Evolutionary conservation across 2,797 vertebrate genomes (phyloP), one percentile per base, ranked within the genome.

Genomic region (Knipowitschia caucasica): DNA sequence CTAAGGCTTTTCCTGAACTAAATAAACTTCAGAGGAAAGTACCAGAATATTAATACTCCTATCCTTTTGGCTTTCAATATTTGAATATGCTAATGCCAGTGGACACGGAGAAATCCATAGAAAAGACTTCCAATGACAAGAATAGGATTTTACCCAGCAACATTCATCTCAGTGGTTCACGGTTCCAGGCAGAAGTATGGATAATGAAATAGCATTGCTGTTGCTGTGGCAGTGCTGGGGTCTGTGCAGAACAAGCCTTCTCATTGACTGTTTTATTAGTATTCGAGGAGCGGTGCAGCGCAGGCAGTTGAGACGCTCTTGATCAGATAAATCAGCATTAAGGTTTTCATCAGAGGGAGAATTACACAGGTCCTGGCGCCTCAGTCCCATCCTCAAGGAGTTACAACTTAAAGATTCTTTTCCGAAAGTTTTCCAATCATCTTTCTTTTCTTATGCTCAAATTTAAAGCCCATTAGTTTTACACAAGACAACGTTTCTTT

Each of bases 241-340:
- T 49, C 56, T 67, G 69, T 39, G 66, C 60, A 24, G 31, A 80
- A 69, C 51, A 12, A 53, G 60, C 39, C 51, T 64, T 58, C 46
- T 71, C 45, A 5, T 53, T 79, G 63, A 76, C 52, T 24, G 39
- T 39, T 40, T 53, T 69, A 86, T 87, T 87, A 84, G 82, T 81
- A 86, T 88, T 88, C 87, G 59, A 63, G 33, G 15, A 63, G 81
- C 68, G 71, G 51, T 67, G 56, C 64, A 24, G 33, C 53, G 51
- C 54, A 68, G 62, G 74, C 71, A 71, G 77, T 80, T 73, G 64
- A 87, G 79, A 68, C 67, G 36, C 77, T 78, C 80, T 80, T 83
- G 81, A 86, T 83, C 83, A 84, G 76, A 86, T 87, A 75, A 86
- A 86, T 84, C 75, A 78, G 73, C 62, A 85, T 85, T 82, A 84